Percentiles rank a stretch among this genome's conserved stretches.
Conservation (phyloP, 2,113 vertebrate genomes). For the Microcebus murinus region DNA sequence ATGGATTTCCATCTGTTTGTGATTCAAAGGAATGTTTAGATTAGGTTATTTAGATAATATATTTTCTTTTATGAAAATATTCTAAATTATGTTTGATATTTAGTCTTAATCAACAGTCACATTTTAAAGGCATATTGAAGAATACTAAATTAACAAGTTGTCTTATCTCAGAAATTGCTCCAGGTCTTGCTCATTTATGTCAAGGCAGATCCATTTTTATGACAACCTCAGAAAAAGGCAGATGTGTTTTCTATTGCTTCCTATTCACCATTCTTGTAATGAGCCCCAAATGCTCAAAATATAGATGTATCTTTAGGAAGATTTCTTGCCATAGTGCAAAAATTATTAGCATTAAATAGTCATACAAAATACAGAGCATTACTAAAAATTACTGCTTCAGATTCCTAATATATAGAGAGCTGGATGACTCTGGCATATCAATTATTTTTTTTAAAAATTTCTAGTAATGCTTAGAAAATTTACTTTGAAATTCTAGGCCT, state of each 20-base stretch:
- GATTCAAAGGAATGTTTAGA: neutral
- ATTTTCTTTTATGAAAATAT: slow-evolving; percentile 1
- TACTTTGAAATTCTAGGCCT: neutral
- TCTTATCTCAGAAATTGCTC: neutral
- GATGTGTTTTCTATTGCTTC: neutral
- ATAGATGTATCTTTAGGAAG: neutral
- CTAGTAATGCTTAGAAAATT: neutral
- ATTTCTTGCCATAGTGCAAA: neutral
- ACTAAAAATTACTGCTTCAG: neutral
- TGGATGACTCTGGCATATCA: neutral
- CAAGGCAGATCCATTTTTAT: neutral
- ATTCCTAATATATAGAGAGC: neutral
- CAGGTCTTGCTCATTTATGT: neutral
- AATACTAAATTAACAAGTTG: neutral
- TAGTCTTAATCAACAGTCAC: neutral
- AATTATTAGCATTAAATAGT: neutral
- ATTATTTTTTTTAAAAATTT: neutral
- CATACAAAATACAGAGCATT: neutral
- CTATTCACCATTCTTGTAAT: neutral
- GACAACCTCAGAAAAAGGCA: neutral
- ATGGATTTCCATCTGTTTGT: neutral
- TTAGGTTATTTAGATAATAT: neutral
- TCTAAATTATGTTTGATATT: neutral
- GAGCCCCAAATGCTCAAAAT: neutral
- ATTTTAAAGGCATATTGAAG: neutral